These are phyloP conservation scores for Ictalurus punctatus DNA, from an alignment of 2,113 vertebrate species.

Conservation along the genomic window DNA sequence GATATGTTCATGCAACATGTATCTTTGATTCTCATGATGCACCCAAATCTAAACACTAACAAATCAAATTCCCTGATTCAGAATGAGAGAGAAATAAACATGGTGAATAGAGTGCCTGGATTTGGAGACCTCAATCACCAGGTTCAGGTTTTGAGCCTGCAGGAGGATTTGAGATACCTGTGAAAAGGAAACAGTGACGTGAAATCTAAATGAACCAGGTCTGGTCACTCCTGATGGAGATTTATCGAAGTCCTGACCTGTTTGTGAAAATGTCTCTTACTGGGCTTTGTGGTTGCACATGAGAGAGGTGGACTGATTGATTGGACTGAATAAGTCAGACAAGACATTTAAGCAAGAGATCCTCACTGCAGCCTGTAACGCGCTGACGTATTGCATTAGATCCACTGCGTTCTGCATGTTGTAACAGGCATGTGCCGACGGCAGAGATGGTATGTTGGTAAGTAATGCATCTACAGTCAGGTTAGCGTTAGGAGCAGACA, in stretches of 20 bases:
- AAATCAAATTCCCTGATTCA: background rate
- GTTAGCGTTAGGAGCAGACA: too few species aligned
- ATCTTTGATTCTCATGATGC: background rate
- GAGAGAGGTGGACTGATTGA: background rate
- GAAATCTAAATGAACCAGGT: background rate
- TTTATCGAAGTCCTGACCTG: background rate
- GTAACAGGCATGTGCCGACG: too few species aligned
- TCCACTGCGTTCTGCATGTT: too few species aligned
- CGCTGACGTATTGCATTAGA: too few species aligned
- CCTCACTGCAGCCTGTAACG: too few species aligned
- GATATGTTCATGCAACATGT: background rate
- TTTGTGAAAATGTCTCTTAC: background rate
- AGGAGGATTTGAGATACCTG: background rate
- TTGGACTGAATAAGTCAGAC: background rate
- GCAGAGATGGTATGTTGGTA: too few species aligned
- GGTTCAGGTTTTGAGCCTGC: background rate
- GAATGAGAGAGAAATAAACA: background rate
- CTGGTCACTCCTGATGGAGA: background rate
- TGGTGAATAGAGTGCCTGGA: background rate
- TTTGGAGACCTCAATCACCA: background rate
- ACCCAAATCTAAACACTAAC: background rate
- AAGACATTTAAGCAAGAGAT: background rate
- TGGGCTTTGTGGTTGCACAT: background rate
- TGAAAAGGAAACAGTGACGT: background rate
- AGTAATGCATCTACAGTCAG: too few species aligned